These are phyloP conservation scores for Hippoglossus hippoglossus DNA, from an alignment of 2,797 vertebrate species.

Conservation along the genomic window DNA sequence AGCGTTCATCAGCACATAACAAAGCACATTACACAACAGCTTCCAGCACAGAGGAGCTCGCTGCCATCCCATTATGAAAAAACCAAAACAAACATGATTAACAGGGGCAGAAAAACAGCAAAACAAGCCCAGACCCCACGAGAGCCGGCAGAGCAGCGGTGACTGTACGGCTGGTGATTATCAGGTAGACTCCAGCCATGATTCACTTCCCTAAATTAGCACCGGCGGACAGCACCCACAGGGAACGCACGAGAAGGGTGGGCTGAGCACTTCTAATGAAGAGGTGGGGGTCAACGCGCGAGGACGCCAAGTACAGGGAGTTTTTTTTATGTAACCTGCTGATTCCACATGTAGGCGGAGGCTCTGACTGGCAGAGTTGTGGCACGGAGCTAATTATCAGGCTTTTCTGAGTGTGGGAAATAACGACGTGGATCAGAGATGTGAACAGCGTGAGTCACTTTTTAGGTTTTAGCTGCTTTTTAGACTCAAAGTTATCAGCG, in stretches of 20 bases:
- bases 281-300: conserved; percentile 52
- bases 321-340: conserved; percentile 28
- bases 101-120: conserved; percentile 47
- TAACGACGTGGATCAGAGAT: conserved; percentile 16
- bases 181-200: conserved; percentile 59
- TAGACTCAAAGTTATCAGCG: background rate
- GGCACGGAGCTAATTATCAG: conserved; percentile 33
- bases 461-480: background rate
- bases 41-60: conserved; percentile 36
- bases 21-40: conserved; percentile 60
- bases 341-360: conserved; percentile 31
- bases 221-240: conserved; percentile 42
- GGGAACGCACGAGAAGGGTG: conserved; percentile 27
- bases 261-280: conserved; percentile 51
- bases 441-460: background rate
- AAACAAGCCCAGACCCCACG: conserved; percentile 47
- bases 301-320: background rate
- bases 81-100: conserved; percentile 45
- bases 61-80: conserved; percentile 52
- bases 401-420: conserved; percentile 18
- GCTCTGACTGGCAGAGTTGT: conserved; percentile 25
- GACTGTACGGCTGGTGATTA: conserved; percentile 64
- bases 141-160: conserved; percentile 23
- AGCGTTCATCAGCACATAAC: conserved; percentile 54
- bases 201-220: conserved; percentile 75